phyloP scores from a whole-genome alignment of 2,113 vertebrate genomes.

The Ploceus nigricollis region DNA sequence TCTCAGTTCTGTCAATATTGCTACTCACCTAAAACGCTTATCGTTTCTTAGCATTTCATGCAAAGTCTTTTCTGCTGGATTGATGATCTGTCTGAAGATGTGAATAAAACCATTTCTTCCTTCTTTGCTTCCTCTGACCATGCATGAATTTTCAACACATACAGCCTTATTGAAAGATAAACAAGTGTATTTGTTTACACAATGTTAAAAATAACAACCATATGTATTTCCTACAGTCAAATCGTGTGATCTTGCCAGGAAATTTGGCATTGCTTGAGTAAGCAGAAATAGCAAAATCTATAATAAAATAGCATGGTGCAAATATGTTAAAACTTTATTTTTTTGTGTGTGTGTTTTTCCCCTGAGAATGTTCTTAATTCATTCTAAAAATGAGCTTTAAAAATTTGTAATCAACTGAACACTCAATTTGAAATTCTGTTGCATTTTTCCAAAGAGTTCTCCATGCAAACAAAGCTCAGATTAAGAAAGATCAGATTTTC shows the following conservation, averaged over 20 bases:
- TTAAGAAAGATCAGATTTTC: background rate
- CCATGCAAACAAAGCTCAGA: background rate
- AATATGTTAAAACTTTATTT: background rate
- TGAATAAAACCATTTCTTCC: constrained; percentile 94
- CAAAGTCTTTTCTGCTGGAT: constrained; percentile 82
- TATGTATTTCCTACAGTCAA: background rate
- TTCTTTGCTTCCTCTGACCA: constrained; percentile 93
- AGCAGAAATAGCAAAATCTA: background rate
- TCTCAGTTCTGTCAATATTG: background rate
- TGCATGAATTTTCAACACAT: constrained; percentile 94
- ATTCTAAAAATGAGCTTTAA: background rate
- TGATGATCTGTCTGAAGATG: constrained; percentile 82
- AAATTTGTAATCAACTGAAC: background rate
- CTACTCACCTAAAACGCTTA: constrained; percentile 85
- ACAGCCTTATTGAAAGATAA: constrained; percentile 79
- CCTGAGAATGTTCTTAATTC: background rate
- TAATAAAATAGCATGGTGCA: background rate
- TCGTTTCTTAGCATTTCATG: constrained; percentile 82
- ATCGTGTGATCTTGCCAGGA: background rate
- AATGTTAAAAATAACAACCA: background rate
- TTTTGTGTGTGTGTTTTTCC: background rate
- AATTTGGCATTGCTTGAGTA: background rate
- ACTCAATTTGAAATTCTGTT: background rate
- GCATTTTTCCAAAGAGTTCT: background rate
- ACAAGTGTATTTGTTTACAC: background rate